Conservation (phyloP, 2,113 vertebrate species). For the Psittacara wagleri region DNA sequence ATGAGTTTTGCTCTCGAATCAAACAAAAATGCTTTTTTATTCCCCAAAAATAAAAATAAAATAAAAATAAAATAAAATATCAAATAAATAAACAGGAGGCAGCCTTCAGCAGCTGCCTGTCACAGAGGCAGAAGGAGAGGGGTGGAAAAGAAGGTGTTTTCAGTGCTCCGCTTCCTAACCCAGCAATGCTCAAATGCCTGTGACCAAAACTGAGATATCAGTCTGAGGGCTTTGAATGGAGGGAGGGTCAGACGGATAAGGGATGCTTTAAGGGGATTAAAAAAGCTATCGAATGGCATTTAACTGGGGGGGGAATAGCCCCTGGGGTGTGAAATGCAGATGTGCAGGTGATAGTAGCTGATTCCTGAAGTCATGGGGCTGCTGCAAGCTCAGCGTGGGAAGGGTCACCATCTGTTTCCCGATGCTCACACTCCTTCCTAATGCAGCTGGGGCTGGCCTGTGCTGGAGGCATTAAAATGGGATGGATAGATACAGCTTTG, state of each 20-base stretch:
- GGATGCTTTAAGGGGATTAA: neutral
- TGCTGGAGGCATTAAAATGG: neutral
- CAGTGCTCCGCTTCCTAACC: accelerated
- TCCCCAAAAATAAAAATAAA: neutral
- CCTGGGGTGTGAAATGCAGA: neutral
- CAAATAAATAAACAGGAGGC: neutral
- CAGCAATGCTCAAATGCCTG: accelerated
- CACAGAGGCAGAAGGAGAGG: neutral
- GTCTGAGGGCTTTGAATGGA: neutral
- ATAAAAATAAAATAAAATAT: neutral
- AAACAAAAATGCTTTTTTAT: neutral
- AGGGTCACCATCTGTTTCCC: neutral
- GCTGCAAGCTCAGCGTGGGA: neutral
- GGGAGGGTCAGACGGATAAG: neutral
- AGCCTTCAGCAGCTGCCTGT: neutral
- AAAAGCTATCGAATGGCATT: neutral
- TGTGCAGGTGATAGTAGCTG: neutral
- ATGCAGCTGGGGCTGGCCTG: neutral
- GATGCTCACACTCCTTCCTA: neutral
- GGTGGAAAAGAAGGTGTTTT: neutral
- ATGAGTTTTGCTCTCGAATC: neutral
- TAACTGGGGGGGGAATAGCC: neutral
- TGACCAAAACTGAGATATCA: neutral
- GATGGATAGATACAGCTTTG: neutral
- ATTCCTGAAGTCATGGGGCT: neutral